Evolutionary conservation across 1,140 invertebrate species (phyloP), one percentile per base, ranked within the genome.

Genomic region (Drosophila hydei): DNA sequence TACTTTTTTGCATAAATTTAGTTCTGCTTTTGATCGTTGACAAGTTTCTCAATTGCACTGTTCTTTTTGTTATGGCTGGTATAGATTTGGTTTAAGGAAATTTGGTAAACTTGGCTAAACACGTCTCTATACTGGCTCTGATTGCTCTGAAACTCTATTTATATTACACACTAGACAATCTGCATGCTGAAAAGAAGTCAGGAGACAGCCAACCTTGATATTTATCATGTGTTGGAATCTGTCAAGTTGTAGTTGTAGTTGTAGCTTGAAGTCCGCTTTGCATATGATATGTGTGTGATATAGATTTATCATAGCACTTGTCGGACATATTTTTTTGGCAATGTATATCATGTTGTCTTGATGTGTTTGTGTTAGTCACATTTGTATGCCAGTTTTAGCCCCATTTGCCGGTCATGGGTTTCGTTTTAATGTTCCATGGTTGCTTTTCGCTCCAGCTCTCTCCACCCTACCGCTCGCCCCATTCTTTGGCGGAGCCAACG

Each of bases 301-400:
- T 51, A 19, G 25, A 52, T 33, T 52, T 52, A 21, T 52, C 23
- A n/a, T 36, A 11, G 16, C 50, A 43, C 38, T 56, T 56, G 54
- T 19, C 54, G 16, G 36, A 9, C 11, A 30, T 48, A 30, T 50
- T 9, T 50, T 47, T 40, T 33, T 25, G 55, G 60, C 33, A 64
- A 33, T 67, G 62, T 67, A 45, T 67, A 38, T 70, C 59, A 55
- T 61, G 65, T 56, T 58, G 40, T 56, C 55, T 62, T 21, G 25
- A 23, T 68, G 51, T 61, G 51, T 69, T 55, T 69, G 52, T 69
- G 30, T 69, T 69, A 40, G 59, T 38, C 61, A 72, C 48, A 71
- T 60, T 75, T 75, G 52, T 60, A 61, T 73, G 70, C 48, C 70
- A 68, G 60, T 72, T 61, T 72, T 68, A 60, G 70, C 56, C 56